Conservation (phyloP, 1,140 invertebrate genomes). For the Saccostrea glomerata region DNA sequence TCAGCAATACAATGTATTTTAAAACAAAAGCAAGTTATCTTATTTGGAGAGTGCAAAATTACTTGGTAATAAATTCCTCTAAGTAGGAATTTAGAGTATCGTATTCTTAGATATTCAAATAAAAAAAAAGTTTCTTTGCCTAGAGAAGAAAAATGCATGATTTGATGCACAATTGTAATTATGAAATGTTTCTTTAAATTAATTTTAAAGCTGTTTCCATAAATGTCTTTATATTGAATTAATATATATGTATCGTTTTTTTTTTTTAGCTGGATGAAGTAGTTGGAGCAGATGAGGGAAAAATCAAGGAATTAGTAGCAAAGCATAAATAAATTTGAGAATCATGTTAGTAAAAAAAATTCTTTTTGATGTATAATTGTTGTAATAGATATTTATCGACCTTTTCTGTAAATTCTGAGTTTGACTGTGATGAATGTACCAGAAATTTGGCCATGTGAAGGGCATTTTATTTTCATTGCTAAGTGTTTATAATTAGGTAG, state of each 20-base stretch:
- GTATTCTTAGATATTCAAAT: no score
- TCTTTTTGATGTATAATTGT: no score
- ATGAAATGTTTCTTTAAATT: no score
- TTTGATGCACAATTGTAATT: not conserved
- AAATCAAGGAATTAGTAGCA: not conserved
- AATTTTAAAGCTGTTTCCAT: no score
- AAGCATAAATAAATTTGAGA: not conserved
- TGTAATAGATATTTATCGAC: not conserved
- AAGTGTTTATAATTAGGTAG: not conserved
- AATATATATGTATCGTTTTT: not conserved
- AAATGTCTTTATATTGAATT: not conserved
- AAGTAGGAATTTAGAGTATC: no score
- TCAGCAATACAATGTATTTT: no score
- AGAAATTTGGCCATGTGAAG: not conserved
- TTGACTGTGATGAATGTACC: not conserved
- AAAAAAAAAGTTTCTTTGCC: no score
- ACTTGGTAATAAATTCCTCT: no score
- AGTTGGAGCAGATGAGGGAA: not conserved
- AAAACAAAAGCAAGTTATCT: no score
- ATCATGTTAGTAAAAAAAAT: not conserved
- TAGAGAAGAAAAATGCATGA: no score
- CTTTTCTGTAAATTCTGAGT: not conserved
- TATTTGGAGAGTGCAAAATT: no score
- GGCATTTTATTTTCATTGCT: not conserved
- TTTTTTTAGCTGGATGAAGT: slow-evolving; percentile 5